Conservation (phyloP, 2,797 vertebrate genomes). For the Uromys caudimaculatus region DNA sequence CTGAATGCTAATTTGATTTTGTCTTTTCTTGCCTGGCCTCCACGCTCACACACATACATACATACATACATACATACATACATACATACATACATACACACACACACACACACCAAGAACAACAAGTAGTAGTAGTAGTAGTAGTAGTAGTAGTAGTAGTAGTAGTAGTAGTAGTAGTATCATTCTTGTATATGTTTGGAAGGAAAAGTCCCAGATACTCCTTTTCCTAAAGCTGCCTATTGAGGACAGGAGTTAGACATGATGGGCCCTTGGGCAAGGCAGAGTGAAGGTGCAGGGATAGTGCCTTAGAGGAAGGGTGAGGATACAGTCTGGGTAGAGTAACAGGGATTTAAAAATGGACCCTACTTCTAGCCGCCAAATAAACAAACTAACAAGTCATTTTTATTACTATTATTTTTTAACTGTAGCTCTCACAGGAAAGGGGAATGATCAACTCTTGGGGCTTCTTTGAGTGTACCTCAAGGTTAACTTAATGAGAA, state of each 20-base stretch:
- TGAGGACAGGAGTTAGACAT: not conserved
- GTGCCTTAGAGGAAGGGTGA: not conserved
- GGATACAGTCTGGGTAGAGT: no score
- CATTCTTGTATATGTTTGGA: not conserved
- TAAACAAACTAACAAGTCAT: not conserved
- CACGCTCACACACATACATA: rapidly evolving
- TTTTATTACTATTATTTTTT: not conserved
- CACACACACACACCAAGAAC: not conserved
- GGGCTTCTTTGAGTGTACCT: not conserved
- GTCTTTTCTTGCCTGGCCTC: not conserved
- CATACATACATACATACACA: no score
- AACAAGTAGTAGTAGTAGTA: no score
- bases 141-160: no score
- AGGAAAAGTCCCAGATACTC: not conserved
- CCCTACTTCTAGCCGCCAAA: not conserved
- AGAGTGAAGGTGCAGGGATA: not conserved
- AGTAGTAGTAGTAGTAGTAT: no score
- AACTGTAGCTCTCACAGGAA: not conserved
- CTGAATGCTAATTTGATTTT: not conserved
- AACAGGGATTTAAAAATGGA: not conserved
- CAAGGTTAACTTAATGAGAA: not conserved
- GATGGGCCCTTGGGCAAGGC: no score
- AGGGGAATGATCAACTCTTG: not conserved
- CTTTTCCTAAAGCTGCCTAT: not conserved
- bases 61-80: no score